Evolutionary conservation across 2,888 invertebrate genomes (phyloP).

Genomic region (Dendrolimus pini): DNA sequence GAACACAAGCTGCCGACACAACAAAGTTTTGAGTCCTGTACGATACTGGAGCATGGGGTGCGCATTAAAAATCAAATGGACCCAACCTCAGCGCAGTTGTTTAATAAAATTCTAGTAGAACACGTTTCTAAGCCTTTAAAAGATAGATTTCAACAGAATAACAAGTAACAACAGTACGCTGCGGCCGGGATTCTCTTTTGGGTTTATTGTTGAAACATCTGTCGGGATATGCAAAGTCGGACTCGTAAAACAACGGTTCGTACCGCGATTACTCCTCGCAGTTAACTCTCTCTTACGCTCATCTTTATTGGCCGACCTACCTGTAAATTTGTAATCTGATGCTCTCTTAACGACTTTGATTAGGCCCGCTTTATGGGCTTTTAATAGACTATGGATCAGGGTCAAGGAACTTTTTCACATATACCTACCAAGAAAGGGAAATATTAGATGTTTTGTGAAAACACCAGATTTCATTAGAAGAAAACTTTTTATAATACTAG

Average conservation of each 20-base stretch:
- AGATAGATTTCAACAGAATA: conserved; percentile 45
- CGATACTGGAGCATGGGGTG: background rate
- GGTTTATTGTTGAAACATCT: conserved; percentile 66
- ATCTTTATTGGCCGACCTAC: conserved; percentile 62
- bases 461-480: too few relatives aligned
- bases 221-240: conserved; percentile 66
- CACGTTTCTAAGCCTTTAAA: conserved; percentile 40
- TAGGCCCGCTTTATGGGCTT: conserved; percentile 40
- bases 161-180: conserved; percentile 41
- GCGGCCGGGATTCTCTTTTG: conserved; percentile 45
- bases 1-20: background rate
- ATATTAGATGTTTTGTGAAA: background rate
- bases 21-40: background rate
- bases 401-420: conserved; percentile 13
- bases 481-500: too few relatives aligned
- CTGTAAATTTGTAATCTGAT: conserved; percentile 63
- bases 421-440: background rate
- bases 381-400: conserved; percentile 31
- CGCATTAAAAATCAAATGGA: conserved; percentile 12
- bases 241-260: conserved; percentile 57
- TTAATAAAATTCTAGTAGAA: conserved; percentile 39
- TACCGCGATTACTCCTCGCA: conserved; percentile 51
- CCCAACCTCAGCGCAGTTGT: conserved; percentile 22
- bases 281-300: conserved; percentile 67
- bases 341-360: conserved; percentile 50